Percentiles rank a stretch among this genome's conserved stretches.
Conservation (phyloP, 2,888 invertebrate species). For the Drosophila limbata region DNA sequence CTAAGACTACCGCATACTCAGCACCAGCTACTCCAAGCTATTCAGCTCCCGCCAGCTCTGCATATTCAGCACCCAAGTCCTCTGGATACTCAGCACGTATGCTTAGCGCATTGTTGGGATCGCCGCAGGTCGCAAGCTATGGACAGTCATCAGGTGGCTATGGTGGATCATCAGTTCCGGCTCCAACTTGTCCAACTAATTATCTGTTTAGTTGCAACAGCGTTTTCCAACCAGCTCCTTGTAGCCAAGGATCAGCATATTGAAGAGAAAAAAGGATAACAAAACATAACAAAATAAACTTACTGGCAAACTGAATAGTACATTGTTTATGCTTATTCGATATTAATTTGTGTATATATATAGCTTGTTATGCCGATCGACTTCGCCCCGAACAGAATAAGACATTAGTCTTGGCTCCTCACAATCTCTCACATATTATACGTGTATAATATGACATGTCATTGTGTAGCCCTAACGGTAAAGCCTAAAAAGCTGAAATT, state of each 20-base stretch:
- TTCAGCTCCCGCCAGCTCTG: slow-evolving; percentile 27
- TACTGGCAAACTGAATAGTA: neutral
- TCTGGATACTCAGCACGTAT: slow-evolving; percentile 41
- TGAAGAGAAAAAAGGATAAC: slow-evolving; percentile 8
- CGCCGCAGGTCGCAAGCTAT: slow-evolving; percentile 41
- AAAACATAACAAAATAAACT: slow-evolving; percentile 42
- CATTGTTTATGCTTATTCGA: neutral
- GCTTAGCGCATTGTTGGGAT: slow-evolving; percentile 48
- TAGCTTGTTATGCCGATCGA: too few relatives aligned
- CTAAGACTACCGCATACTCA: slow-evolving; percentile 23
- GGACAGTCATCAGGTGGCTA: slow-evolving; percentile 29
- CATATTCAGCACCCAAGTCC: slow-evolving; percentile 27
- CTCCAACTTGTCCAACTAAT: slow-evolving; percentile 60
- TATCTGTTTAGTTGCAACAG: slow-evolving; percentile 65
- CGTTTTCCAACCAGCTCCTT: slow-evolving; percentile 55
- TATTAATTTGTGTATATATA: too few relatives aligned
- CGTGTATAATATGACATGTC: too few relatives aligned
- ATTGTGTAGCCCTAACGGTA: too few relatives aligned
- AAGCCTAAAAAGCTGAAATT: too few relatives aligned
- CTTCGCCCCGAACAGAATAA: too few relatives aligned
- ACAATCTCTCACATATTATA: too few relatives aligned
- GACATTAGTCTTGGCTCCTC: too few relatives aligned
- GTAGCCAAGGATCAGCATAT: slow-evolving; percentile 51
- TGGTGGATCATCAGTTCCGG: slow-evolving; percentile 48
- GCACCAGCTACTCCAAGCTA: slow-evolving; percentile 36